A percentile compares a stretch with the other conserved stretches of the same genome.
phyloP scores from a whole-genome alignment of 2,888 invertebrate species.

The Physocephala rufipes region DNA sequence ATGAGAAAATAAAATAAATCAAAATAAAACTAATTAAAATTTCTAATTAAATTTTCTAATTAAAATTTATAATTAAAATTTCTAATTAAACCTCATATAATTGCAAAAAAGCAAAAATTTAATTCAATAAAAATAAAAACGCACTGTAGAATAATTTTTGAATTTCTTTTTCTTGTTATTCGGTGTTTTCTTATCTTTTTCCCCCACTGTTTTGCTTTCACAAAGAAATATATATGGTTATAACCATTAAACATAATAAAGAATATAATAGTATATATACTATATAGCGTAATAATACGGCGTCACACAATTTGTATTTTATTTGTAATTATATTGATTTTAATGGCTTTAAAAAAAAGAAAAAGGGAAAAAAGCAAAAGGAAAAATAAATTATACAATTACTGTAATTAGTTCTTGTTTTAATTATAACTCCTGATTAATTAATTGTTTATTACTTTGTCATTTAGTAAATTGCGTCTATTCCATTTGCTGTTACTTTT shows the following conservation, averaged over 20 bases:
- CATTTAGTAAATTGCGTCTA: neutral
- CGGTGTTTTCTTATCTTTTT: neutral
- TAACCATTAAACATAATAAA: conserved; percentile 16
- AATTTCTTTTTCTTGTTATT: conserved; percentile 13
- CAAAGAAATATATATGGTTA: conserved; percentile 30
- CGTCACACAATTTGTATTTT: conserved; percentile 32
- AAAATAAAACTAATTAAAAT: no score
- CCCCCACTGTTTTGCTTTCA: conserved; percentile 9
- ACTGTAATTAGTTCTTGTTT: no score
- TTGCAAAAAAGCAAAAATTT: neutral
- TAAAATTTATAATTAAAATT: no score
- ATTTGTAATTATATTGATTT: conserved; percentile 21
- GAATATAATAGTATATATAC: conserved; percentile 23
- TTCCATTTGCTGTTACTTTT: conserved; percentile 7
- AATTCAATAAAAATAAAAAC: conserved; percentile 27
- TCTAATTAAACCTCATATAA: neutral
- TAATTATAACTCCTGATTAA: conserved; percentile 19
- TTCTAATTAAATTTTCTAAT: no score
- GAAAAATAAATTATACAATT: conserved; percentile 30
- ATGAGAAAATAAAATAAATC: no score
- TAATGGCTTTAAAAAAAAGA: conserved; percentile 5
- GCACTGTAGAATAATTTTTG: conserved; percentile 29
- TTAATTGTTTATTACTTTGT: conserved; percentile 10
- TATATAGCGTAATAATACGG: conserved; percentile 4
- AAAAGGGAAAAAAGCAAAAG: neutral